Conservation (phyloP, 2,113 vertebrate genomes). For the Rhizomys pruinosus region DNA sequence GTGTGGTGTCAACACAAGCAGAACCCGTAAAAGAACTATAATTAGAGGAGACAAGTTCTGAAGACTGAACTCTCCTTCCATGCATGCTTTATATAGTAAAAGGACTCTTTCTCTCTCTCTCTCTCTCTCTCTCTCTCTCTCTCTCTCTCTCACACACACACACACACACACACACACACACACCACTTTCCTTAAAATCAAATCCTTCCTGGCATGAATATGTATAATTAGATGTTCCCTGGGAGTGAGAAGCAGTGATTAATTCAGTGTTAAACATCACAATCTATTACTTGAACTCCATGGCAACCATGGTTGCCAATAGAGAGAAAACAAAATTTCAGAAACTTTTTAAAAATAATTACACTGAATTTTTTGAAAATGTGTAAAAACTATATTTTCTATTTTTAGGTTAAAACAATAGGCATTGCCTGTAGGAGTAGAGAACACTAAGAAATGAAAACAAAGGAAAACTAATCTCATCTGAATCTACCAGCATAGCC, state of each 20-base stretch:
- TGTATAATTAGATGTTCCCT: constrained; percentile 91
- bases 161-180: not conserved
- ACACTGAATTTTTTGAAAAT: constrained; percentile 83
- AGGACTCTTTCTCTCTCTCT: not conserved
- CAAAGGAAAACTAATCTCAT: constrained; percentile 35
- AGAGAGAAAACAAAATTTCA: constrained; percentile 87
- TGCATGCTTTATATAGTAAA: constrained; percentile 49
- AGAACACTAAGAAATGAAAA: constrained; percentile 40
- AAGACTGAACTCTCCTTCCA: constrained; percentile 52
- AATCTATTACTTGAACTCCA: constrained; percentile 92
- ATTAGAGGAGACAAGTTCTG: constrained; percentile 40
- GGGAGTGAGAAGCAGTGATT: constrained; percentile 91
- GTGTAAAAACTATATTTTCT: constrained; percentile 81
- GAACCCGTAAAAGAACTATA: constrained; percentile 37
- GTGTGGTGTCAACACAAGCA: not conserved
- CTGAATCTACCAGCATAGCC: not conserved
- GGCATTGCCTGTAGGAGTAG: constrained; percentile 63
- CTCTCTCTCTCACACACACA: not conserved
- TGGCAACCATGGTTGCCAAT: constrained; percentile 87
- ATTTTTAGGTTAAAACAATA: constrained; percentile 82
- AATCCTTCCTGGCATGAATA: constrained; percentile 86
- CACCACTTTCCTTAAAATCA: constrained; percentile 74
- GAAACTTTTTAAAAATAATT: constrained; percentile 87
- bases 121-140: not conserved
- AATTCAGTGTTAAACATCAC: constrained; percentile 92